phyloP scores from a whole-genome alignment of 2,888 invertebrate genomes.

The Amiota communis region DNA sequence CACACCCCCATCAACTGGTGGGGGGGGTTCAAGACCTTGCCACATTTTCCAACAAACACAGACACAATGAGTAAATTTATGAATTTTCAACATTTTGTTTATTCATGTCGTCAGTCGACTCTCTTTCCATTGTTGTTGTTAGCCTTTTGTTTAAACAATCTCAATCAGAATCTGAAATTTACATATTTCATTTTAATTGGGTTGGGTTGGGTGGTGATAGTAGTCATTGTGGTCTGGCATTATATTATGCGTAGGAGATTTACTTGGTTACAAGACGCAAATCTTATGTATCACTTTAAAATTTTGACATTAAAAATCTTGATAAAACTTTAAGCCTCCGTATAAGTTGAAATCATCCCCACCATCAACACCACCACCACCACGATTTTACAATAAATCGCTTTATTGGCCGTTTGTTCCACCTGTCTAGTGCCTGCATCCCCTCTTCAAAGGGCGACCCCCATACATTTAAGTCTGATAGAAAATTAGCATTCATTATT shows the following conservation, averaged over 20 bases:
- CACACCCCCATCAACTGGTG: no score
- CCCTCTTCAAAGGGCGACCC: neutral
- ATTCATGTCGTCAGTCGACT: neutral
- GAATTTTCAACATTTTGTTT: conserved; percentile 18
- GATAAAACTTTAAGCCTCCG: conserved; percentile 43
- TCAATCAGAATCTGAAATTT: conserved; percentile 13
- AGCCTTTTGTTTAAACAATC: conserved; percentile 1
- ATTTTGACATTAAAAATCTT: conserved; percentile 34
- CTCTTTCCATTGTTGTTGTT: neutral
- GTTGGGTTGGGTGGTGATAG: neutral
- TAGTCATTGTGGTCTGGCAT: no score
- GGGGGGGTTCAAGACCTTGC: no score
- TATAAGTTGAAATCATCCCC: neutral
- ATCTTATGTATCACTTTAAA: no score
- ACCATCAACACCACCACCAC: conserved; percentile 23
- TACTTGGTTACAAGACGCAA: no score
- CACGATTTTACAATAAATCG: conserved; percentile 53
- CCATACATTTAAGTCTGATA: neutral
- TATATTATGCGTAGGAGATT: no score
- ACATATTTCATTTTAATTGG: conserved; percentile 2
- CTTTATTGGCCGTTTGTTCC: conserved; percentile 66
- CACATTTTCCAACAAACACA: no score
- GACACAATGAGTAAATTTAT: neutral
- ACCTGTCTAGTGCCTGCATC: conserved; percentile 48
- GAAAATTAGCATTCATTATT: conserved; percentile 64